Evolutionary conservation across 2,113 vertebrate genomes (phyloP).

Genomic region (Sapayoa aenigma): DNA sequence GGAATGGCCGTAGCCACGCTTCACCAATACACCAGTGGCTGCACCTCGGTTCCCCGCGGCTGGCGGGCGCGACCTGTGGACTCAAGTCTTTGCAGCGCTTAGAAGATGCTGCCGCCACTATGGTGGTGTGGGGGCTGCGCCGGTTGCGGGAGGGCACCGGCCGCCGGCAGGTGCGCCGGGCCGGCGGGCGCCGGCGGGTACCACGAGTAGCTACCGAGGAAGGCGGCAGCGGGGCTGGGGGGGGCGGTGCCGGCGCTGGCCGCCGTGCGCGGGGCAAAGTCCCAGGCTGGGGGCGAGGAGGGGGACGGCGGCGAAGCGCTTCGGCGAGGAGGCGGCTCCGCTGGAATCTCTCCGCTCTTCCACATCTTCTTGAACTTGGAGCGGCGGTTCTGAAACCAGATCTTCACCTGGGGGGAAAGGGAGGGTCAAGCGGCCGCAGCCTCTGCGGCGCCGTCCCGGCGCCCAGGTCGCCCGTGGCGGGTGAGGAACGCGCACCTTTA

Average conservation of each 20-base stretch:
- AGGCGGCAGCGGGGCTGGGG: conserved; percentile 77
- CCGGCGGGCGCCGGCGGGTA: conserved; percentile 86
- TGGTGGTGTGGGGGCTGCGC: conserved; percentile 74
- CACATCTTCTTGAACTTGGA: conserved; percentile 99
- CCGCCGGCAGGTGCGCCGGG: conserved; percentile 80
- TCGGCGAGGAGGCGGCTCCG: conserved; percentile 84
- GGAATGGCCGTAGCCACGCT: not conserved
- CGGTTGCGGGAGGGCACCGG: conserved; percentile 79
- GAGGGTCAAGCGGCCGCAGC: not conserved
- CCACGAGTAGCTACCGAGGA: conserved; percentile 91
- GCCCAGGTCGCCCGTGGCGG: not conserved
- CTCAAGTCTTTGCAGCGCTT: conserved; percentile 45
- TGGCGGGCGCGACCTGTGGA: not conserved
- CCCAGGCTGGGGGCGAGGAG: conserved; percentile 87
- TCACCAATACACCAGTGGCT: conserved; percentile 20
- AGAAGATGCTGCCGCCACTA: conserved; percentile 87
- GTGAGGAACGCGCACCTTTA: not conserved
- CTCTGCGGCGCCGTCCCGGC: not conserved
- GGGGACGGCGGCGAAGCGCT: conserved; percentile 85
- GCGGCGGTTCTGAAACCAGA: conserved; percentile 98
- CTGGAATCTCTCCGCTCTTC: conserved; percentile 93
- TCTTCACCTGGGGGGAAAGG: conserved; percentile 83
- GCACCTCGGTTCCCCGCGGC: not conserved
- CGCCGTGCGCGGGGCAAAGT: conserved; percentile 86
- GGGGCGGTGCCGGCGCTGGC: conserved; percentile 57